Evolutionary conservation across 2,888 invertebrate species (phyloP), one percentile per base, ranked within the genome.

Genomic region (Eupithecia pulchellata): DNA sequence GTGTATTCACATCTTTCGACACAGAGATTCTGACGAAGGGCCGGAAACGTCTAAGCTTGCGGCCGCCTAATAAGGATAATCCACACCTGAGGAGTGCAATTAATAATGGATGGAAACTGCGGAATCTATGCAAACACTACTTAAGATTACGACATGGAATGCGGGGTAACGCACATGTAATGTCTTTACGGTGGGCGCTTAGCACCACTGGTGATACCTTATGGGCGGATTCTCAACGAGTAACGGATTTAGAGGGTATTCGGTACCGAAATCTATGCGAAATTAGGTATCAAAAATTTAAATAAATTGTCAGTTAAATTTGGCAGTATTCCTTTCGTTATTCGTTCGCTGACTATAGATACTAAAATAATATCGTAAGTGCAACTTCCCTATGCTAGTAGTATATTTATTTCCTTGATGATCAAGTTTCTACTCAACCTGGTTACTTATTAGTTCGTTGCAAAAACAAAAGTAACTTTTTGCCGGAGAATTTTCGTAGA

Each of bases 11-110:
- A 34, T n/a, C 57, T 57, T 61, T n/a, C 34, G 63, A 68, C 72
- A 32, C 70, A 70, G 68, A 47, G 66, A 73, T 76, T 75, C 73
- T 70, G 70, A 64, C 36, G 66, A 72, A 72, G 70, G 69, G 72
- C 74, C 78, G 76, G 78, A 84, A 87, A 86, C 88, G 89, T 65
- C 75, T 84, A 87, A 83, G 86, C 83, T 85, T 91, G 94, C 82
- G 93, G 93, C 81, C 71, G 80, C 85, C 84, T 92, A 93, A 89
- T 91, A 91, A 90, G 92, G 93, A 93, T 94, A 85, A 94, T 93
- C 82, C 84, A 81, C 91, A 90, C 91, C 89, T 92, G 92, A 91
- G 91, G 82, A 90, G 90, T 89, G 92, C 91, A 92, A 93, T 94
- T 93, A 93, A 93, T 94, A 92, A 93, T 93, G 90, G 85, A 93